These are phyloP conservation scores for Rhinopomastus cyanomelas DNA, from an alignment of 2,113 vertebrate genomes.

Conservation along the genomic window DNA sequence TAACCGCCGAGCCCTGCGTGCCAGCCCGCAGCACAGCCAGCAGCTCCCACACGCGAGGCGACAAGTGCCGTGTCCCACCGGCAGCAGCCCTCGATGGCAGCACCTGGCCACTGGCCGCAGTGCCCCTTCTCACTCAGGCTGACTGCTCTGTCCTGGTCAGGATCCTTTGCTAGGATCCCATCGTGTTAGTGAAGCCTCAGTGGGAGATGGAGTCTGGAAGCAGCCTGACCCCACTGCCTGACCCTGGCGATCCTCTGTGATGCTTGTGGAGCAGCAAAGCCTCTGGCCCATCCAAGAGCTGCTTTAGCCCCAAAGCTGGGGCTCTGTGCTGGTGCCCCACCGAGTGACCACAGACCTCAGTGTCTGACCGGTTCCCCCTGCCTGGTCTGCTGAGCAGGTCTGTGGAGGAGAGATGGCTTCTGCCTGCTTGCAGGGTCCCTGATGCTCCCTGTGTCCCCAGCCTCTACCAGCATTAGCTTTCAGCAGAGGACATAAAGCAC, in stretches of 20 bases:
- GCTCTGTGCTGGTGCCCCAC: neutral
- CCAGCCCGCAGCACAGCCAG: neutral
- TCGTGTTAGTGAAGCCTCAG: neutral
- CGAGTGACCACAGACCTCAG: accelerated
- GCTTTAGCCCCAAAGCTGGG: neutral
- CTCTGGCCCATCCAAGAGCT: neutral
- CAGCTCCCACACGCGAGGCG: neutral
- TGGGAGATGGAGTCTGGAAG: neutral
- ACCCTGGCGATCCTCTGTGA: neutral
- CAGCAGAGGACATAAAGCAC: neutral
- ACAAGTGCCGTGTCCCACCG: accelerated
- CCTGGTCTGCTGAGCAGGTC: accelerated
- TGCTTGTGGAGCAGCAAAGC: neutral
- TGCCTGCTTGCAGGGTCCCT: neutral
- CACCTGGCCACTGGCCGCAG: accelerated
- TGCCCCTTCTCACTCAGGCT: accelerated
- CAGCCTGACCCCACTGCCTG: neutral
- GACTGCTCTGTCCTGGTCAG: neutral
- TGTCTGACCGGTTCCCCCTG: neutral
- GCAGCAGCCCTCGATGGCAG: neutral
- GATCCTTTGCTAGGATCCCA: neutral
- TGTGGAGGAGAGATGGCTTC: neutral
- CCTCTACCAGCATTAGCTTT: neutral
- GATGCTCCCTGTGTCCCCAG: neutral
- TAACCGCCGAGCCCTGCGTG: slow-evolving; percentile 65